Conservation (phyloP, 1,140 invertebrate species). For the Eriocheir sinensis region DNA sequence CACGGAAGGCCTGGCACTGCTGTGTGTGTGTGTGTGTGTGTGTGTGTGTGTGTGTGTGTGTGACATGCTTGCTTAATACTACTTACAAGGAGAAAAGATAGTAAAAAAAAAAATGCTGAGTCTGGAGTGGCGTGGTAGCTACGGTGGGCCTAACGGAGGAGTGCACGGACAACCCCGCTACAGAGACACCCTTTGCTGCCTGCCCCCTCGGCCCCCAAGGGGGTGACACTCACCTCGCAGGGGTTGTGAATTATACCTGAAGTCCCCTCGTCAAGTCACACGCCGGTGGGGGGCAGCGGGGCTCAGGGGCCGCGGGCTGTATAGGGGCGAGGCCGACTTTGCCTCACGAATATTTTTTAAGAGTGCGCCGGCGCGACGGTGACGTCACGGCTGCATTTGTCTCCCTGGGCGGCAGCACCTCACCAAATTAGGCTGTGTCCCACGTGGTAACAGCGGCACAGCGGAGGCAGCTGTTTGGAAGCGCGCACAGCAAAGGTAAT, state of each 20-base stretch:
- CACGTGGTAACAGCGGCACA: neutral
- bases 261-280: neutral
- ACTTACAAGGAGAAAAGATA: neutral
- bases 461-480: neutral
- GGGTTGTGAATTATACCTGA: neutral
- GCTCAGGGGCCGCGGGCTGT: neutral
- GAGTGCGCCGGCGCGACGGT: neutral
- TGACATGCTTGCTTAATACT: neutral
- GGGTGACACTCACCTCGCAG: neutral
- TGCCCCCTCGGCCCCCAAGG: neutral
- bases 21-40: neutral
- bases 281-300: neutral
- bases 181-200: neutral
- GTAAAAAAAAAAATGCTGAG: neutral
- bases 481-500: too few species aligned
- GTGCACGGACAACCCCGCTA: neutral
- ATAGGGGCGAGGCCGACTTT: neutral
- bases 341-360: neutral
- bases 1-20: slow-evolving; percentile 1
- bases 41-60: neutral
- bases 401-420: neutral
- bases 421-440: neutral
- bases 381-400: neutral
- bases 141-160: neutral
- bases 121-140: neutral